Evolutionary conservation across 2,113 vertebrate genomes (phyloP).

Genomic region (Argyrosomus japonicus): DNA sequence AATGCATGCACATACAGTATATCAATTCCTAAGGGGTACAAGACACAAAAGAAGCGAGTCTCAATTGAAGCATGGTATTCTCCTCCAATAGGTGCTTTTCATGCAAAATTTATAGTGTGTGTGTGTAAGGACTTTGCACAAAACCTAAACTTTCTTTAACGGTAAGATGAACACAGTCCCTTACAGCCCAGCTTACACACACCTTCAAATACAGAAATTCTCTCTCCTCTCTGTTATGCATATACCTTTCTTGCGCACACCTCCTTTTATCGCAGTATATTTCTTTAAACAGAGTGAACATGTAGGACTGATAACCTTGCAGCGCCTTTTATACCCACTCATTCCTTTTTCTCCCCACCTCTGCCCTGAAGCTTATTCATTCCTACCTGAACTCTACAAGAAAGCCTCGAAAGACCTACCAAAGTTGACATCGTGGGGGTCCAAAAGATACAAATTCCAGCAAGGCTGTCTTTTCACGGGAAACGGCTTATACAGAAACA

Average conservation of each 20-base stretch:
- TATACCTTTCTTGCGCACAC: neutral
- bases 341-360: neutral
- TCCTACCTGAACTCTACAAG: conserved; percentile 3
- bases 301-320: neutral
- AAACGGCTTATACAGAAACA: neutral
- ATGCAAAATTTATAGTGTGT: neutral
- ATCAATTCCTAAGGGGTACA: neutral
- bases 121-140: neutral
- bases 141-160: neutral
- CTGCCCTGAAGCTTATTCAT: conserved; percentile 18
- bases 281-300: conserved; percentile 6
- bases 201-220: conserved; percentile 5
- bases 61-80: neutral
- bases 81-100: neutral
- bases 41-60: neutral
- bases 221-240: neutral
- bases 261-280: conserved; percentile 5
- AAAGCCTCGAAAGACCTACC: conserved; percentile 1
- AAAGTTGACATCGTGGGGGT: neutral
- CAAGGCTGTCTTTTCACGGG: neutral
- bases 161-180: neutral
- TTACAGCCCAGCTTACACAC: neutral
- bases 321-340: neutral
- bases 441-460: conserved; percentile 7
- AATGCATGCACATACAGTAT: neutral